Percentiles rank a stretch among this genome's conserved stretches.
phyloP scores from a whole-genome alignment of 2,888 invertebrate genomes.

The Nomada lathburiana region DNA sequence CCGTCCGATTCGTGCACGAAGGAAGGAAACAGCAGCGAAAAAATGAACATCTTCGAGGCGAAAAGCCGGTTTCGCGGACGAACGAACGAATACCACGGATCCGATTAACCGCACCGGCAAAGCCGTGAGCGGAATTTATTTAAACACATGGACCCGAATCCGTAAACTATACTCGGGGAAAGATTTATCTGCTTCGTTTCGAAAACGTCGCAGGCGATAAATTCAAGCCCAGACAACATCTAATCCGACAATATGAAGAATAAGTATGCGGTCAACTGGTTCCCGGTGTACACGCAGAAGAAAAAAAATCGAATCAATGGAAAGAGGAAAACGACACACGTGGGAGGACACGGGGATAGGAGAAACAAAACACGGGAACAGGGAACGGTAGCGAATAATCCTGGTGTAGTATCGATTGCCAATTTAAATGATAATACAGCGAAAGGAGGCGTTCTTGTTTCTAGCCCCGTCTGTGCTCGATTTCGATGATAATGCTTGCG shows the following conservation, averaged over 20 bases:
- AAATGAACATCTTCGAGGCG: no score
- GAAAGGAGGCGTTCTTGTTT: constrained; percentile 34
- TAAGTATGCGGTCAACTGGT: constrained; percentile 35
- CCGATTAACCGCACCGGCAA: no score
- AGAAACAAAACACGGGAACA: neutral
- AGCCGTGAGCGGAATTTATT: no score
- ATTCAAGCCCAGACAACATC: neutral
- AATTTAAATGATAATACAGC: constrained; percentile 69
- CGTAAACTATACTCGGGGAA: no score
- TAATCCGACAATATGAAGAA: constrained; percentile 60
- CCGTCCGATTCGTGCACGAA: no score
- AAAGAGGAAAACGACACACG: neutral
- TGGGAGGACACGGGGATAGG: neutral
- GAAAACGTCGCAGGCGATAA: no score
- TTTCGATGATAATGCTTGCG: constrained; percentile 63
- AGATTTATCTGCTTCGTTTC: no score
- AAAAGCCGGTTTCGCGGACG: no score
- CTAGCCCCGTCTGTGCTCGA: constrained; percentile 32
- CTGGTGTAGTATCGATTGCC: constrained; percentile 52
- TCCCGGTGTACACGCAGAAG: neutral
- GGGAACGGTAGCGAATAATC: constrained; percentile 53
- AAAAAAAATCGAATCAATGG: neutral
- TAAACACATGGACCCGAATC: no score
- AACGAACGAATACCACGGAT: no score
- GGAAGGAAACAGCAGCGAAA: no score